Evolutionary conservation across 2,888 invertebrate genomes (phyloP).

Genomic region (Hedychridium roseum): DNA sequence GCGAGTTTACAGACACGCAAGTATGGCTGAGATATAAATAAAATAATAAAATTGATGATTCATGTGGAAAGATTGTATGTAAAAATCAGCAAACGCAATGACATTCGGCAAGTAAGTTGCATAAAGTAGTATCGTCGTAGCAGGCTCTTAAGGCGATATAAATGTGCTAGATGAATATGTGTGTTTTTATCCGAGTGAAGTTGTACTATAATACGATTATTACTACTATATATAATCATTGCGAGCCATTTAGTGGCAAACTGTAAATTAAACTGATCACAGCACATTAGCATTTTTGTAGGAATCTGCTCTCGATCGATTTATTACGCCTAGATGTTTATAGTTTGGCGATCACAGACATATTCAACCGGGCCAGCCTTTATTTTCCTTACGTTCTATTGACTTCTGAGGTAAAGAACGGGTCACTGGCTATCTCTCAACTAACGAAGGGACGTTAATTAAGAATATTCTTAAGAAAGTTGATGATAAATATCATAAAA

Average conservation of each 20-base stretch:
- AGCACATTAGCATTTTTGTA: slow-evolving; percentile 37
- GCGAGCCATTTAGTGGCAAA: slow-evolving; percentile 43
- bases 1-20: too few species aligned
- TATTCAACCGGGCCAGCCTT: slow-evolving; percentile 19
- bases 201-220: slow-evolving; percentile 54
- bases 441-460: not conserved
- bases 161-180: slow-evolving; percentile 55
- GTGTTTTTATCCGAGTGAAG: slow-evolving; percentile 59
- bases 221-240: slow-evolving; percentile 42
- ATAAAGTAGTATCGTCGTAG: slow-evolving; percentile 56
- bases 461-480: not conserved
- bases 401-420: slow-evolving; percentile 2
- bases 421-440: slow-evolving; percentile 3
- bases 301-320: slow-evolving; percentile 27
- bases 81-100: not conserved
- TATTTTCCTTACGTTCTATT: slow-evolving; percentile 24
- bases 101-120: slow-evolving; percentile 17
- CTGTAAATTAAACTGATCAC: slow-evolving; percentile 51
- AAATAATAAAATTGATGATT: too few species aligned
- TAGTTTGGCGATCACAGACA: slow-evolving; percentile 13
- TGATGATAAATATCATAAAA: too few species aligned
- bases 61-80: too few species aligned
- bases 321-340: slow-evolving; percentile 22
- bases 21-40: too few species aligned
- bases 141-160: slow-evolving; percentile 48